These are phyloP conservation scores for Agelastica alni DNA, from an alignment of 2,888 invertebrate species.

Conservation along the genomic window DNA sequence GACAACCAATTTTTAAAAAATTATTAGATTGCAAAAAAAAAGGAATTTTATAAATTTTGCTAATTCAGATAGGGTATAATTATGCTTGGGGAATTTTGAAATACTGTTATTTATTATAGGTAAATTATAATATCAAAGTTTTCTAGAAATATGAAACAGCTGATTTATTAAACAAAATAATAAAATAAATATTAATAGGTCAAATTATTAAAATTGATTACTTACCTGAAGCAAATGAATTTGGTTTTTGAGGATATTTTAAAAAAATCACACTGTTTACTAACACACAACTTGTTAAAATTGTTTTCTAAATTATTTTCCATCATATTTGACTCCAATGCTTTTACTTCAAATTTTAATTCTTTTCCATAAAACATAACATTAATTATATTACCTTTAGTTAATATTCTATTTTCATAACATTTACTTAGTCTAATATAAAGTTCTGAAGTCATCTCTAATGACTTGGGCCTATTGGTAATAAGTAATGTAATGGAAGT, in stretches of 20 bases:
- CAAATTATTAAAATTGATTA: too few relatives aligned
- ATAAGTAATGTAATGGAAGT: slow-evolving; percentile 26
- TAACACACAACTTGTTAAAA: slow-evolving; percentile 44
- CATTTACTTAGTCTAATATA: slow-evolving; percentile 46
- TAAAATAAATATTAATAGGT: too few relatives aligned
- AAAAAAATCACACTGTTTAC: slow-evolving; percentile 44
- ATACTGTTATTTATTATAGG: too few relatives aligned
- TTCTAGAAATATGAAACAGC: too few relatives aligned
- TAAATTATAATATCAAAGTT: too few relatives aligned
- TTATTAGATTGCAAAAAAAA: background rate
- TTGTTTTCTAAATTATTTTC: slow-evolving; percentile 33
- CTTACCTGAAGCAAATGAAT: slow-evolving; percentile 51
- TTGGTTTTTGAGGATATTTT: slow-evolving; percentile 44
- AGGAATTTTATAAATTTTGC: background rate
- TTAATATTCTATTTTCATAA: slow-evolving; percentile 50
- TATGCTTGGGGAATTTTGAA: too few relatives aligned
- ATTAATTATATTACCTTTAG: slow-evolving; percentile 53
- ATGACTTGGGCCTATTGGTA: slow-evolving; percentile 44
- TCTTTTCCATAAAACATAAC: slow-evolving; percentile 57
- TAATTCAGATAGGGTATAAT: too few relatives aligned
- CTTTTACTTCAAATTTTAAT: slow-evolving; percentile 54
- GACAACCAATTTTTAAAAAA: too few relatives aligned
- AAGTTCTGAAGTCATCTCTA: slow-evolving; percentile 48
- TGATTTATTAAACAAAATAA: too few relatives aligned
- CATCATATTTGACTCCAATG: slow-evolving; percentile 40